Evolutionary conservation across 2,888 invertebrate genomes (phyloP), one percentile per base, ranked within the genome.

Genomic region (Dynastes hyllus): DNA sequence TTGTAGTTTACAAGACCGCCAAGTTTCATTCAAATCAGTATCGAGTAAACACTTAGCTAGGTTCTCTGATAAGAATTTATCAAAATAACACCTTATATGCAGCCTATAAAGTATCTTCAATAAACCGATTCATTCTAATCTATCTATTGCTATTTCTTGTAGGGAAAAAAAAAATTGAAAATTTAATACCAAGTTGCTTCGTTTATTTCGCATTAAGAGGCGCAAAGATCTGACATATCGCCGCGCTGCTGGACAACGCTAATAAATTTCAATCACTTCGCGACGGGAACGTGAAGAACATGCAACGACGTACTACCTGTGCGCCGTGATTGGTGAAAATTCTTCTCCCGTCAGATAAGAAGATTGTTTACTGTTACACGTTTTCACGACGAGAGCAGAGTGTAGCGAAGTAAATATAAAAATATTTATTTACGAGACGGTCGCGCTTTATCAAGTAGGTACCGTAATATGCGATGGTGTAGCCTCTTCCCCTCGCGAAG

Each of bases 341-440:
- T 58, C 45, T 45, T 4, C 45, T 45, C 16, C 58, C 67, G 67
- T 66, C 75, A 78, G 78, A 78, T 78, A 78, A 78, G 78, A 75
- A 75, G 77, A 76, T 76, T 73, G 67, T 78, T 76, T 76, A 78
- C 78, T 75, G 67, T 75, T 78, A 78, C 78, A 58, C 53, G 66
- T 75, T 67, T 63, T 27, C 75, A 66, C 76, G 53, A 50, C 76
- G 76, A 67, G 58, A 27, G 29, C 22, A 11, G 27, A 63, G 51
- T 78, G 65, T 58, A 78, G 45, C 45, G 27, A 22, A 22, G 55
- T 76, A 71, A 67, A 78, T 78, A 76, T 67, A 79, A 79, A 79
- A 79, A 69, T 69, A 67, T 67, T 76, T 76, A 76, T 79, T 76
- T 76, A 76, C 76, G 73, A 55, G 69, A 50, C 76, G 37, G 67